Base-by-base conservation (phyloP, 2,797 vertebrate species). In the Oophaga sylvatica region DNA sequence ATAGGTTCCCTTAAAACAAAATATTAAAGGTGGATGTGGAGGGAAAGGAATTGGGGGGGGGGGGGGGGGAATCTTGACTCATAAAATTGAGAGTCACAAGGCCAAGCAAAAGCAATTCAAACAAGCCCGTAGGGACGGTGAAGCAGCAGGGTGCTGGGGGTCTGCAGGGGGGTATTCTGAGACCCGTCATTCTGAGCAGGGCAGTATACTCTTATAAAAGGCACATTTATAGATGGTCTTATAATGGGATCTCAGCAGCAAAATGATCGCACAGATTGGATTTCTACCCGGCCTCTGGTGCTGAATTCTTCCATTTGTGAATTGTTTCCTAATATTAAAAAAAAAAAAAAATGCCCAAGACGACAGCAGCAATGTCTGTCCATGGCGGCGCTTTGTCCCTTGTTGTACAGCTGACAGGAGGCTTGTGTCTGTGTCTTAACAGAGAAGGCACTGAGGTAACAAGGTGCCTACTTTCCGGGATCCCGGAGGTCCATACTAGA, bases 401-500 rank as follows among this genome's bases (percentile, higher is more conserved):
- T 91, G 93, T 93, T 93, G 92, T 94, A 93, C 91, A 93, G 94
- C 93, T 94, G 94, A 95, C 91, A 90, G 87, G 94, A 94, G 93
- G 92, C 92, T 92, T 93, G 20, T 80, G 91, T 92, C 92, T 94
- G 92, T 92, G 93, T 94, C 93, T 94, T 93, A 93, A 92, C 92
- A 93, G 92, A 93, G 91, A 93, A 93, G 94, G 93, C 94, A 93
- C 93, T 90, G 89, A 90, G 91, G 92, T 91, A 91, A 83, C 89
- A 91, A 89, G 91, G 91, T 93, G 91, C 93, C 94, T 96, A 96
- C 90, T 95, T 94, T 90, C 94, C 94, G 22, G 95, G 95, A 95
- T 98, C 96, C 91, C 95, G 93, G 94, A 99, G 96, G 96, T 99
- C 98, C 96, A 98, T 95, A 95, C 96, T 99, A 92, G 98, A 99